Base-by-base conservation (phyloP, 2,113 vertebrate genomes). In the Kryptolebias marmoratus region DNA sequence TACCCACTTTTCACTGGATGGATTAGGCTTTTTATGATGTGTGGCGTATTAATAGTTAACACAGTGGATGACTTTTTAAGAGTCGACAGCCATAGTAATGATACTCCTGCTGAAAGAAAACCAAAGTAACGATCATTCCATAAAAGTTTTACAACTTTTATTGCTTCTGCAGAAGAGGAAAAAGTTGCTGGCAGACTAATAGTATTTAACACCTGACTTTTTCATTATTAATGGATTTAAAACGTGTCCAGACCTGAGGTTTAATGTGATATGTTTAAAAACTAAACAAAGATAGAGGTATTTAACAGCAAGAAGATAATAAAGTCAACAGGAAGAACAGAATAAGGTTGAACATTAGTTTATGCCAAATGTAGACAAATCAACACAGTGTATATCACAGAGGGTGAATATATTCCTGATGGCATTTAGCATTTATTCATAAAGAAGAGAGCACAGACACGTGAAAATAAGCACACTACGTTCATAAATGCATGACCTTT, bases 91-190 rank as follows among this genome's bases (percentile, higher is more conserved):
- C 54, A 56, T 31, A 56, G 81, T 71, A 64, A 68, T 63, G 57
- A 68, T 78, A 60, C 61, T 72, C 39, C 39, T 42, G 39, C 39
- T 42, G 39, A 42, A 42, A 42, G 39, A 42, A 85, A 90, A 91
- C 90, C 88, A 90, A 91, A 90, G 90, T 84, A 80, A 74, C 75
- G 71, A 87, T 78, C 55, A 86, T 77, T 85, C 64, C 64, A 60
- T 58, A 39, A 30, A 71, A 57, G 44, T 79, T 75, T 70, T 71
- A 68, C 53, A 42, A 53, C 60, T 57, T 61, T 4, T 47, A 61
- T 73, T 75, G 86, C 82, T 71, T 84, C 83, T 67, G 5, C 49
- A 30, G 8, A 50, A 39, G 36, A 50, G 62, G 22, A 65, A 36
- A n/a, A 31, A 15, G 68, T 59, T 68, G 32, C 57, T 42, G 1